Evolutionary conservation across 2,113 vertebrate genomes (phyloP).

Genomic region (Microcebus griseorufus): DNA sequence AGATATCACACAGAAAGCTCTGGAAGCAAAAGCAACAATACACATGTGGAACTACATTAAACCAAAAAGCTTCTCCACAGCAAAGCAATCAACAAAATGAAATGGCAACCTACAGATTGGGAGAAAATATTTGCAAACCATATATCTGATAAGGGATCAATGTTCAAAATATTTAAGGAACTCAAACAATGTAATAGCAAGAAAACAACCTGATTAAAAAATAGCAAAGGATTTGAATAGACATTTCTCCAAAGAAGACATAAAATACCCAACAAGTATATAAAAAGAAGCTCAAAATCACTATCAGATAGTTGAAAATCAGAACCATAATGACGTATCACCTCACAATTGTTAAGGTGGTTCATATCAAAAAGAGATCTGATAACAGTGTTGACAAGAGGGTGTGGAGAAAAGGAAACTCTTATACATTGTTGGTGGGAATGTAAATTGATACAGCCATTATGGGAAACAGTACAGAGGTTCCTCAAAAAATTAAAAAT

Average conservation of each 20-base stretch:
- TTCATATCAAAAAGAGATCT: background rate
- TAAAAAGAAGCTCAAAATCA: background rate
- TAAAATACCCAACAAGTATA: background rate
- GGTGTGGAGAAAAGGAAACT: background rate
- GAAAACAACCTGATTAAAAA: background rate
- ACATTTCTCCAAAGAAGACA: background rate
- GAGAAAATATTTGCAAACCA: background rate
- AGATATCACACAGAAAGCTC: background rate
- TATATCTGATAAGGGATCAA: background rate
- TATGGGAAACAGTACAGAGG: background rate
- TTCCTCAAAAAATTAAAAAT: background rate
- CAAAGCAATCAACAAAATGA: background rate
- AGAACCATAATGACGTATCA: background rate
- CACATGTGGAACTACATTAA: background rate
- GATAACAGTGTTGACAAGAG: background rate
- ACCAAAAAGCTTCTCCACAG: background rate
- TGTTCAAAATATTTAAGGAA: background rate
- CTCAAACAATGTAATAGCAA: background rate
- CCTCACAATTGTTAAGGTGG: background rate
- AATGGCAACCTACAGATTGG: background rate
- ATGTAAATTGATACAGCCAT: background rate
- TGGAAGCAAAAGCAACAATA: background rate
- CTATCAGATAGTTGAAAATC: background rate
- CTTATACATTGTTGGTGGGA: background rate
- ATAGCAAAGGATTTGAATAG: background rate